These are phyloP conservation scores for Atherinomorus stipes DNA, from an alignment of 2,113 vertebrate genomes.

Conservation along the genomic window DNA sequence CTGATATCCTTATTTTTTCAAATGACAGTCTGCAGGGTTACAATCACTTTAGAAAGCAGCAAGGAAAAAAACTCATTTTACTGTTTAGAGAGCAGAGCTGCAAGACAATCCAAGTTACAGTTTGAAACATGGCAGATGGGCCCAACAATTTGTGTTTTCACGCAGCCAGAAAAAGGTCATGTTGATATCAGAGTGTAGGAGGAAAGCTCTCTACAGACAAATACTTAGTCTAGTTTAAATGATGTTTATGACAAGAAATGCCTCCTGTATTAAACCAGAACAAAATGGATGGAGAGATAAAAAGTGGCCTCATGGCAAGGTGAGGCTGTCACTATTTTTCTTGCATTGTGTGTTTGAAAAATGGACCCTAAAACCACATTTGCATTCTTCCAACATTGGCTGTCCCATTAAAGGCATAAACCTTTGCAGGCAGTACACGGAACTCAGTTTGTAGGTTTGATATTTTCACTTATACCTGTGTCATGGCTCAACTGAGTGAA, in stretches of 20 bases:
- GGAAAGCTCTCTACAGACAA: not conserved
- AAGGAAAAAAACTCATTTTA: not conserved
- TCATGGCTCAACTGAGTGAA: not conserved
- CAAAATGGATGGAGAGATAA: not conserved
- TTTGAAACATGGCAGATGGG: not conserved
- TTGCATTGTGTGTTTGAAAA: no score
- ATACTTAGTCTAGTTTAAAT: not conserved
- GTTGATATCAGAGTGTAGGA: not conserved
- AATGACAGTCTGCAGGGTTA: not conserved
- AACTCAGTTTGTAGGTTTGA: not conserved
- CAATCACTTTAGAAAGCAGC: not conserved
- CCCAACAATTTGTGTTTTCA: not conserved
- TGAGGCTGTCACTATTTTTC: no score
- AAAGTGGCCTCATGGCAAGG: not conserved
- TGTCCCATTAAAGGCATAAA: not conserved
- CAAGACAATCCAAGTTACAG: not conserved
- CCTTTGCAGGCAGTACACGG: not conserved
- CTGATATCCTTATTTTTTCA: not conserved
- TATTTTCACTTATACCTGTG: slow-evolving; percentile 2
- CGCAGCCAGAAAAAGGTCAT: not conserved
- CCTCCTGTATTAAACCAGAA: slow-evolving; percentile 9
- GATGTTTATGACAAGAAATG: not conserved
- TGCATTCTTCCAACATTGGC: slow-evolving; percentile 3
- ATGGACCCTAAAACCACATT: not conserved
- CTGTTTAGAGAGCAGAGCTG: not conserved